A percentile compares a stretch with the other conserved stretches of the same genome.
phyloP scores from a whole-genome alignment of 2,113 vertebrate genomes.

The Thinocorus orbignyianus region DNA sequence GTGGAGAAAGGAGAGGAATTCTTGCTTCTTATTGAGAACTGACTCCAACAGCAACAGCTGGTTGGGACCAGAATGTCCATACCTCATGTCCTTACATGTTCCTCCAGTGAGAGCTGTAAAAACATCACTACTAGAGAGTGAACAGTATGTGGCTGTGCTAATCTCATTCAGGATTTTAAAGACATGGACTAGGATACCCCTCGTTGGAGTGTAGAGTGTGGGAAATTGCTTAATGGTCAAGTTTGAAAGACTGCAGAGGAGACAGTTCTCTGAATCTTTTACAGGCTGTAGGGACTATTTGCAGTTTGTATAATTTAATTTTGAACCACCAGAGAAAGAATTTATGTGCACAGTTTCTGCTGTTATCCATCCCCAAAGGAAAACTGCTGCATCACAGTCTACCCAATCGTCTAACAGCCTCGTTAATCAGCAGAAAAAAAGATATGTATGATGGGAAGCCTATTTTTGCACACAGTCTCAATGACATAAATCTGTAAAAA shows the following conservation, averaged over 20 bases:
- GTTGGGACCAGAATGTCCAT: not conserved
- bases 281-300: not conserved
- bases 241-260: not conserved
- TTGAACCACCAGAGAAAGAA: not conserved
- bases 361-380: not conserved
- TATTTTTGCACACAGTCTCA: not conserved
- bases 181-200: not conserved
- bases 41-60: not conserved
- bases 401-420: not conserved
- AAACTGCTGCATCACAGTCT: not conserved
- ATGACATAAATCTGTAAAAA: not conserved
- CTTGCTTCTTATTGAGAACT: not conserved
- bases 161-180: not conserved
- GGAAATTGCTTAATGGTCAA: not conserved
- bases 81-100: not conserved
- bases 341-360: not conserved
- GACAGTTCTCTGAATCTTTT: not conserved
- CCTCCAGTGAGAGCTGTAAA: not conserved
- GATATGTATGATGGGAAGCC: not conserved
- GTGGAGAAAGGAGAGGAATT: not conserved
- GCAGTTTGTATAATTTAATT: not conserved
- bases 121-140: not conserved
- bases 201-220: not conserved
- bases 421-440: not conserved
- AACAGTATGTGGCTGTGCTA: not conserved